A percentile compares a stretch with the other conserved stretches of the same genome.
Evolutionary conservation across 2,888 invertebrate genomes (phyloP).

Genomic region (Diabrotica balteata): DNA sequence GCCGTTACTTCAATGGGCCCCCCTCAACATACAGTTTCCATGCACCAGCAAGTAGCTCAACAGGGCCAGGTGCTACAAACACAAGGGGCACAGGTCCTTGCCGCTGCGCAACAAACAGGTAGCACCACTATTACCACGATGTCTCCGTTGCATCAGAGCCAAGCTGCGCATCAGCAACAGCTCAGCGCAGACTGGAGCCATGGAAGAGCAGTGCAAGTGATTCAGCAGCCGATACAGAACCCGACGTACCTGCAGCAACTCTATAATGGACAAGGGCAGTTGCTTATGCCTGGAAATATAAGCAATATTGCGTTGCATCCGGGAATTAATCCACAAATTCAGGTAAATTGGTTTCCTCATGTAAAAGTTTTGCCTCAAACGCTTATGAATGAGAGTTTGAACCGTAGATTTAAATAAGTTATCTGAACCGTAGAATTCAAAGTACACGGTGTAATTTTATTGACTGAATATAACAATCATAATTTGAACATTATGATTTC

Average conservation of each 20-base stretch:
- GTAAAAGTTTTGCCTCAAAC: no score
- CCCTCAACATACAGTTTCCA: constrained; percentile 61
- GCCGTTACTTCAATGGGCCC: constrained; percentile 57
- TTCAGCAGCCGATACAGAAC: constrained; percentile 81
- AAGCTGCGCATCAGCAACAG: constrained; percentile 63
- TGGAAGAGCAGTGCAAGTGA: constrained; percentile 77
- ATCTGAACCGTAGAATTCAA: no score
- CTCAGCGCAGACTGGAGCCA: constrained; percentile 74
- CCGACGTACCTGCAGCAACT: constrained; percentile 80
- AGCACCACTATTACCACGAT: constrained; percentile 76
- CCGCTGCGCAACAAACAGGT: constrained; percentile 51
- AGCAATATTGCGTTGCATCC: constrained; percentile 80
- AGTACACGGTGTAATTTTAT: no score
- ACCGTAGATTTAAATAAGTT: no score
- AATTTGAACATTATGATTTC: no score
- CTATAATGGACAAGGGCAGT: constrained; percentile 79
- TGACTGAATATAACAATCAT: no score
- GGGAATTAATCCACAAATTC: constrained; percentile 79
- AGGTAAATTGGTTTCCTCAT: constrained; percentile 60
- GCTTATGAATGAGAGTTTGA: no score
- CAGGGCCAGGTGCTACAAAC: constrained; percentile 59
- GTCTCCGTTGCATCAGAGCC: constrained; percentile 76
- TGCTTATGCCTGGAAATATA: constrained; percentile 81
- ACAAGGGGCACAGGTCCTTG: constrained; percentile 58
- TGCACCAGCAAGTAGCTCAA: constrained; percentile 62